Percentiles rank a stretch among this genome's conserved stretches.
Conservation (phyloP, 2,113 vertebrate species). For the Chloropsis cyanopogon region DNA sequence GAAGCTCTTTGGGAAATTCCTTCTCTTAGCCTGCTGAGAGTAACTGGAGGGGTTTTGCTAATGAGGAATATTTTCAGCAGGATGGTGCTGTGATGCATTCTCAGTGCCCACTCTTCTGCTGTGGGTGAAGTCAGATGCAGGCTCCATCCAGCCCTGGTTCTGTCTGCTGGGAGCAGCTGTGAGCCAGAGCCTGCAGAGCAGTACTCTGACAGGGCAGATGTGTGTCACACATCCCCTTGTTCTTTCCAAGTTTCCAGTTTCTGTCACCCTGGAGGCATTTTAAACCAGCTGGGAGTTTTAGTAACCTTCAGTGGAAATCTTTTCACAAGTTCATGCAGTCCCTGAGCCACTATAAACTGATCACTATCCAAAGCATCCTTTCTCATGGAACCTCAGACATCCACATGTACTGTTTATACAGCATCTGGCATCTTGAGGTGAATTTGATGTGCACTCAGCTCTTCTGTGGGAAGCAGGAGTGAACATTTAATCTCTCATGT, state of each 20-base stretch:
- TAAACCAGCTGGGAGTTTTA: not conserved
- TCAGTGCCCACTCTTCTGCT: not conserved
- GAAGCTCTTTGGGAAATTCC: not conserved
- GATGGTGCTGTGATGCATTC: rapidly evolving
- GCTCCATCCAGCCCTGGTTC: not conserved
- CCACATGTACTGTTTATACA: not conserved
- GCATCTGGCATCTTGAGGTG: not conserved
- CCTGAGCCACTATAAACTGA: not conserved
- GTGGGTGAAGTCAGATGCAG: not conserved
- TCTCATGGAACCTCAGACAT: not conserved
- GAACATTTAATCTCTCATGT: not conserved
- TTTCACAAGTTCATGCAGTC: not conserved
- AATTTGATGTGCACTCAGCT: not conserved
- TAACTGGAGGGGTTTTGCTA: not conserved
- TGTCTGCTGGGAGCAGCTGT: not conserved
- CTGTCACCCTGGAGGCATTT: not conserved
- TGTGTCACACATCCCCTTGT: not conserved
- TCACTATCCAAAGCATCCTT: not conserved
- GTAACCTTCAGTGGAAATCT: not conserved
- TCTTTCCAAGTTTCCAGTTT: not conserved
- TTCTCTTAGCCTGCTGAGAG: not conserved
- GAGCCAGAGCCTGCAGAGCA: not conserved
- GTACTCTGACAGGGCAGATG: not conserved
- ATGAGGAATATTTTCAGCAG: not conserved
- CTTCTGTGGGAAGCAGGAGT: not conserved